Base-by-base conservation (phyloP, 2,888 invertebrate genomes). In the Ophraella communa region DNA sequence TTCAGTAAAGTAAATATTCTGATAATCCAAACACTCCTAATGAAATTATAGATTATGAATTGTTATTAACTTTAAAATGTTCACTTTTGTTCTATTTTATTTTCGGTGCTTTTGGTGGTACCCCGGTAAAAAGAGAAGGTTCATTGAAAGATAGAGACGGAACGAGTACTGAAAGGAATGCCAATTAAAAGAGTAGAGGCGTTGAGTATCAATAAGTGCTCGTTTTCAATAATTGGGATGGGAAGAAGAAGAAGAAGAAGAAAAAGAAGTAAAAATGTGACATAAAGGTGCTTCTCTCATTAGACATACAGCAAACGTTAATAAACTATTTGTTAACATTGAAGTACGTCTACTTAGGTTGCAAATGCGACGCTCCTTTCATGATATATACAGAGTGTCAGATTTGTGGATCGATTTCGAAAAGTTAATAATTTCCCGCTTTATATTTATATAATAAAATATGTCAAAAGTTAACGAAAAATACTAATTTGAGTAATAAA, bases 161-260 rank as follows among this genome's bases (percentile, higher is more conserved):
- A 58, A 18, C 20, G n/a, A 27, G 45, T 53, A 44, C 52, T 44
- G 60, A 60, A 44, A 44, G 60, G 60, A 60, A 60, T 60, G 60
- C 60, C 60, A 60, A 60, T 60, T 60, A 60, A 60, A 60, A 42
- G 27, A 20, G 52, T 60, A 60, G 60, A 60, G 60, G 60, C 60
- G 60, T 60, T 21, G 60, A 60, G 52, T 60, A 60, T 60, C 60
- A 60, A 60, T 60, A 60, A 60, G 60, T 53, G 60, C 53, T 53
- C 60, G 60, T 60, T 60, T 60, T 60, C 60, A 60, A 60, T 60
- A 60, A 60, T 60, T 60, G 60, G 53, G 52, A 60, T 60, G 52
- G 42, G 52, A 44, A 14, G 30, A 30, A 60, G 53, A 52, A 30
- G 30, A 52, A n/a, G n/a, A n/a, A n/a, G n/a, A n/a, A n/a, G 52